Conservation (phyloP, 2,113 vertebrate genomes). For the Todiramphus saurophagus region DNA sequence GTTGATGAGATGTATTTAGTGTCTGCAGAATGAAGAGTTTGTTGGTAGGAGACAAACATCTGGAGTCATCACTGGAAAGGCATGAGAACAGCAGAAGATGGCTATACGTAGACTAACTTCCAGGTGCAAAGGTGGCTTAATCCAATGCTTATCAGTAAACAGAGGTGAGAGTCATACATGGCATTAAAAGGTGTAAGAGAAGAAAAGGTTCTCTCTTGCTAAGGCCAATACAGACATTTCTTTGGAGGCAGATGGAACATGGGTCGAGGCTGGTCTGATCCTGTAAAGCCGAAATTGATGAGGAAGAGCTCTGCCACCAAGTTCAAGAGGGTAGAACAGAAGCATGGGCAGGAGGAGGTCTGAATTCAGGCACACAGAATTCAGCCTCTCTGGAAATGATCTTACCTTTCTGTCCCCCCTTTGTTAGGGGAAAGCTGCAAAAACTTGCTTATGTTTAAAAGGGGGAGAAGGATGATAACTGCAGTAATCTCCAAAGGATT, state of each 20-base stretch:
- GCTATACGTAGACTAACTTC: neutral
- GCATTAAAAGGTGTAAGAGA: neutral
- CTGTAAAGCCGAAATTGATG: neutral
- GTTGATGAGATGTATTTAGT: neutral
- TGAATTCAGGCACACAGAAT: neutral
- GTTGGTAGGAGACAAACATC: neutral
- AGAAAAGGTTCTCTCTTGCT: neutral
- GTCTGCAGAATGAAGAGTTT: neutral
- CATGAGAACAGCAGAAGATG: neutral
- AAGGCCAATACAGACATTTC: neutral
- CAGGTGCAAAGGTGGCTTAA: neutral
- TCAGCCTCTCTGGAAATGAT: neutral
- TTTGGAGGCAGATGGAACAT: neutral
- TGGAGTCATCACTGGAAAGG: neutral
- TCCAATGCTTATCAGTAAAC: neutral
- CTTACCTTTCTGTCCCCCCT: neutral
- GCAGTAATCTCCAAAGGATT: constrained; percentile 36
- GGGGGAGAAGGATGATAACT: neutral
- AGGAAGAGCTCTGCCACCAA: neutral
- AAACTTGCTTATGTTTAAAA: neutral
- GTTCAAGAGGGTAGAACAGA: neutral
- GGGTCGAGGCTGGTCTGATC: neutral
- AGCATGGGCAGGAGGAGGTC: neutral
- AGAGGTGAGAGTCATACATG: neutral
- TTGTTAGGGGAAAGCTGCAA: neutral